A percentile compares a stretch with the other conserved stretches of the same genome.
These are phyloP conservation scores for Brachylomia viminalis DNA, from an alignment of 2,888 invertebrate species.

Conservation along the genomic window DNA sequence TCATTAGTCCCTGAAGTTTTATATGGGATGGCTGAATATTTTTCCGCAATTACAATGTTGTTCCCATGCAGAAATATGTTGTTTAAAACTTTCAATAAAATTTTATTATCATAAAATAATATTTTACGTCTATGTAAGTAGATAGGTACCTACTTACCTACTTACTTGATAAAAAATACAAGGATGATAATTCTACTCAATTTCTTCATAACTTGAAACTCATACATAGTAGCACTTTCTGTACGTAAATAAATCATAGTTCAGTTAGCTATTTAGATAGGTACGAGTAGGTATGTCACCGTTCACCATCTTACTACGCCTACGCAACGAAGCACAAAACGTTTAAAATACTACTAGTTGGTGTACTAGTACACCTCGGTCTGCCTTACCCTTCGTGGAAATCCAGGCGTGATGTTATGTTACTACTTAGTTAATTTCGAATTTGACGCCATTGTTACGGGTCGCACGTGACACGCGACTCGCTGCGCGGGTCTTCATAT, in stretches of 20 bases:
- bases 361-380: background rate
- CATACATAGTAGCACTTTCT: slow-evolving; percentile 21
- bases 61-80: too few species aligned
- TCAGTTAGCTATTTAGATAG: background rate
- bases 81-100: too few species aligned
- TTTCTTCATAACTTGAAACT: slow-evolving; percentile 48
- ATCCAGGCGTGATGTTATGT: background rate
- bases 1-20: too few species aligned
- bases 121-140: too few species aligned
- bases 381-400: background rate
- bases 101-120: too few species aligned
- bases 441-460: slow-evolving; percentile 8
- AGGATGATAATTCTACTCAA: slow-evolving; percentile 48
- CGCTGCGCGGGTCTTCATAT: slow-evolving; percentile 8
- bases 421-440: background rate
- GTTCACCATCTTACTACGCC: background rate
- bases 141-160: slow-evolving; percentile 30
- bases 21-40: too few species aligned
- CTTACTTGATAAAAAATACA: slow-evolving; percentile 33
- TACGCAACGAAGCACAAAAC: background rate
- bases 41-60: too few species aligned
- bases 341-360: background rate
- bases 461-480: too few species aligned
- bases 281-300: too few species aligned
- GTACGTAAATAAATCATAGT: slow-evolving; percentile 39